Percentiles rank a stretch among this genome's conserved stretches.
These are phyloP conservation scores for Aphaenogaster rudis DNA, from an alignment of 1,140 invertebrate genomes.

Conservation along the genomic window DNA sequence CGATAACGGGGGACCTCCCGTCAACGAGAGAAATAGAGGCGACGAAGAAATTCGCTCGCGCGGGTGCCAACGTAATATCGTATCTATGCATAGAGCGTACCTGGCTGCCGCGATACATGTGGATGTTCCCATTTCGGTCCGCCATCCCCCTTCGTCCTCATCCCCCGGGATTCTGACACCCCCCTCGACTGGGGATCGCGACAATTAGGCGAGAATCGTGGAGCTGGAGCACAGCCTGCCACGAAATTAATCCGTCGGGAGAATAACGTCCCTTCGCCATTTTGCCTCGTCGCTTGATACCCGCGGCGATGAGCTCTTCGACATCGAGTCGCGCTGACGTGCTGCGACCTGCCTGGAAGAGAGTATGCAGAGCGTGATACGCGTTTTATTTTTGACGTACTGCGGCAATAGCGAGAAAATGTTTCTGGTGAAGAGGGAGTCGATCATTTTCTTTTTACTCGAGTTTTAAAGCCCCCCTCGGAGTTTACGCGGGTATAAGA, in stretches of 20 bases:
- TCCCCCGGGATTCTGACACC: conserved; percentile 27
- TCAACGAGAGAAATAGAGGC: too few species aligned
- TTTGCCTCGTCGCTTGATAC: conserved; percentile 57
- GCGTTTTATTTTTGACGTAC: background rate
- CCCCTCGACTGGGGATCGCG: conserved; percentile 63
- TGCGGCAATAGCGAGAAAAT: background rate
- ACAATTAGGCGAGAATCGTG: conserved; percentile 80
- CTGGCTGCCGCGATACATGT: background rate
- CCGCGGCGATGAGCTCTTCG: conserved; percentile 48
- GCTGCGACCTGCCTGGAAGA: conserved; percentile 23
- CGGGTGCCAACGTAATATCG: background rate
- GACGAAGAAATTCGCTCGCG: conserved; percentile 32
- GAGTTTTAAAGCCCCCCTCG: background rate
- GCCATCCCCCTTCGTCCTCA: background rate
- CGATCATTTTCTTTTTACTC: background rate
- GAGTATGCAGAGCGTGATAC: background rate
- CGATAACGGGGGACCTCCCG: background rate
- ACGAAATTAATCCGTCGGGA: conserved; percentile 80
- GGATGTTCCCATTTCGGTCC: conserved; percentile 4
- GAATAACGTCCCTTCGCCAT: conserved; percentile 76
- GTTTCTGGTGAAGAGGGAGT: background rate
- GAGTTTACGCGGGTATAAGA: background rate
- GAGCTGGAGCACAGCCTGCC: conserved; percentile 66
- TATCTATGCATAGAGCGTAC: background rate
- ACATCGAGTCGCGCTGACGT: conserved; percentile 14